Base-by-base conservation (phyloP, 2,113 vertebrate genomes). In the Antechinus stuartii region DNA sequence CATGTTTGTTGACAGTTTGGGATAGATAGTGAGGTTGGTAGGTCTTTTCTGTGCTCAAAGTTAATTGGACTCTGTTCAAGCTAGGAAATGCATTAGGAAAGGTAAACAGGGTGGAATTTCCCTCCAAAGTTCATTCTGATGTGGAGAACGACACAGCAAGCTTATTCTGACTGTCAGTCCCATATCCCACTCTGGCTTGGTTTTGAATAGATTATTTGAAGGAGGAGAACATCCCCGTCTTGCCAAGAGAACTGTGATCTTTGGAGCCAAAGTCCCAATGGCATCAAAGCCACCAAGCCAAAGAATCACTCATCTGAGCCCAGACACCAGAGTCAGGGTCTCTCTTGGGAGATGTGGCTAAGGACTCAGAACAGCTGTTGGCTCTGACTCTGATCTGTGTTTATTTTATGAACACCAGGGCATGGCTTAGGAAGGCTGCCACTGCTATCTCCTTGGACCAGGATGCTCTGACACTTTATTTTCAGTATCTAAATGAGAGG, bases 31-130 rank as follows among this genome's bases (percentile, higher is more conserved):
- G n/a, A 84, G 35, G 68, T 93, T 30, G 9, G 92, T 54, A 55
- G 53, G 54, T 91, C 92, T 42, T 91, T 95, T 92, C 49, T 14
- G 12, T 95, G 50, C 91, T 30, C 89, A 54, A 52, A 22, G 46
- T 94, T 95, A 91, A 94, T 57, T n/a, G 1, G 27, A 50, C 56
- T 47, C 14, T 54, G 68, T 76, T 94, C 26, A 89, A 84, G 94
- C 14, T 94, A 76, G 55, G n/a, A 91, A 52, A 92, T 91, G 76
- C 47, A 35, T 92, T 52, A 26, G 91, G 24, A 22, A 84, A 42
- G 30, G 90, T 42, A 50, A 57, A 95, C 76, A 54, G 89, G 76
- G 50, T 84, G 19, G 68, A 68, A 8, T 55, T 23, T 49, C 19
- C 26, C 42, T 35, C 0, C 30, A 30, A 92, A 57, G 1, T 42